Base-by-base conservation (phyloP, 2,113 vertebrate species). In the Sclerurus mexicanus region DNA sequence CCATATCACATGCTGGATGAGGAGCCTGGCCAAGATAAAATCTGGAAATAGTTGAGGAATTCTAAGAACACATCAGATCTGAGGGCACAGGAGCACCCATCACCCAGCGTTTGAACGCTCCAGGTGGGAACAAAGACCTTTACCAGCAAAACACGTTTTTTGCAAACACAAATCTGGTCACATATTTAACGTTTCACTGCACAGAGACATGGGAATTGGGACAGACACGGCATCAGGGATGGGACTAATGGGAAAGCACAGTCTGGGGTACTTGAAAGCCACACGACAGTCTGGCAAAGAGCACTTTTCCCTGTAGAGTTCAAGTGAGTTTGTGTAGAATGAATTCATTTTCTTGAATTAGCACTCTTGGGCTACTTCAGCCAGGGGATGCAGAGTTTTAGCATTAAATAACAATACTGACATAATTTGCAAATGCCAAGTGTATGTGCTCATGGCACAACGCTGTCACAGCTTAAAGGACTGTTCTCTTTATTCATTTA, bases 311-410 rank as follows among this genome's bases (percentile, higher is more conserved):
- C 50, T 0, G 12, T 31, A 3, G 10, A 3, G 3, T 14, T 14
- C 6, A 11, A 10, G 21, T 1, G 18, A 5, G 17, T 0, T 12
- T 0, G 2, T 2, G 4, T 1, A 4, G 35, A 20, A 30, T 1
- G 11, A 7, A 17, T 53, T 15, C 9, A 1, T 37, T 72, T n/a
- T 9, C 20, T 62, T 59, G 13, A 24, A 20, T 49, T 3, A 6
- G 3, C 8, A 2, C 37, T 5, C 10, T 8, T 11, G 0, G 28
- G 4, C 8, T 9, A 13, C 35, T 56, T 56, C 79, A n/a, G 40
- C 47, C 35, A 16, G n/a, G 33, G 44, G 31, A 25, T 10, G 14
- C 27, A 11, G 37, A 42, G 17, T 39, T 76, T 39, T 11, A 49
- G 27, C 66, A 4, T 4, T 18, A 22, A 25, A 7, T 7, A 6